Conservation (phyloP, 1,140 invertebrate genomes). For the Trachymyrmex septentrionalis region DNA sequence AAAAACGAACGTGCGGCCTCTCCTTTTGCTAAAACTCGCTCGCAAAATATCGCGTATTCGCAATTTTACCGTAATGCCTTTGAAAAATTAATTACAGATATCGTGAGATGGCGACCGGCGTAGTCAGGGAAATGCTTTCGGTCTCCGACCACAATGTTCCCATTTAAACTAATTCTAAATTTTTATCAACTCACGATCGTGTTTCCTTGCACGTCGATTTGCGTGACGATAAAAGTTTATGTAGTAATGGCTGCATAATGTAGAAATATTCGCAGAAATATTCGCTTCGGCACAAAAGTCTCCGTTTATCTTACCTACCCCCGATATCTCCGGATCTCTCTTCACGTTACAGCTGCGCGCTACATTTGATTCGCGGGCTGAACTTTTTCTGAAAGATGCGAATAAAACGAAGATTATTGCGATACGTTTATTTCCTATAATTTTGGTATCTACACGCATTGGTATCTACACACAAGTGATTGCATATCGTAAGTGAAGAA, state of each 20-base stretch:
- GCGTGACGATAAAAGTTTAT: not conserved
- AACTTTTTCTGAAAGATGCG: not conserved
- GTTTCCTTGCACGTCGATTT: not conserved
- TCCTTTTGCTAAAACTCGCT: conserved; percentile 19
- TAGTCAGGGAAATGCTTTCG: conserved; percentile 14
- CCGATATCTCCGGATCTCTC: not conserved
- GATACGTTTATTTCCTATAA: not conserved
- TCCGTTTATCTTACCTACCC: not conserved
- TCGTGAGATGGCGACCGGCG: not conserved
- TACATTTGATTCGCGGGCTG: not conserved
- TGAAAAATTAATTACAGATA: conserved; percentile 59
- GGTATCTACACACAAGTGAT: not conserved
- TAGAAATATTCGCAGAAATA: conserved; percentile 4
- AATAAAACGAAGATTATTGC: not conserved
- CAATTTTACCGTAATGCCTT: conserved; percentile 21
- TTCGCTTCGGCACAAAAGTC: not conserved
- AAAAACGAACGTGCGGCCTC: conserved; percentile 68
- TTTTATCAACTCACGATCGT: conserved; percentile 14
- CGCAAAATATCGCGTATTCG: conserved; percentile 32
- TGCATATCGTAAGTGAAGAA: not conserved
- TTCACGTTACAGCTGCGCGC: not conserved
- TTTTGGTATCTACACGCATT: not conserved
- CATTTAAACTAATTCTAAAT: not conserved
- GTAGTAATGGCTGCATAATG: not conserved
- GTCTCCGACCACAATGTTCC: not conserved